These are phyloP conservation scores for Cinclus mexicanus DNA, from an alignment of 2,113 vertebrate species.

Conservation along the genomic window DNA sequence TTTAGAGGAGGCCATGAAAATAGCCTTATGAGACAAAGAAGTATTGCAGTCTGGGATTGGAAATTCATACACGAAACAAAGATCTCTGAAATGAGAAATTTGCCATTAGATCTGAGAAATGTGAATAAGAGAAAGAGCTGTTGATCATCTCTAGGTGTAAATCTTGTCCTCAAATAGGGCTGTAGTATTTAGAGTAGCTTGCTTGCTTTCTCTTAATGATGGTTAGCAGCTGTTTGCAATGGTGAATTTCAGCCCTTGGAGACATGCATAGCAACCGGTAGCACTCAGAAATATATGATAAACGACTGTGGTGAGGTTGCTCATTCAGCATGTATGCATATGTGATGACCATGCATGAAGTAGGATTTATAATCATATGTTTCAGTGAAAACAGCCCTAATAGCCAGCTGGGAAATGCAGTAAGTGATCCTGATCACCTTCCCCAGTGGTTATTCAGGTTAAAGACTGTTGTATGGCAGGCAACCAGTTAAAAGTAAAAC, in stretches of 20 bases:
- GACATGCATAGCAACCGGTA: slow-evolving; percentile 2
- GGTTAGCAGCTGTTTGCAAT: slow-evolving; percentile 23
- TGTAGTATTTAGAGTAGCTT: not conserved
- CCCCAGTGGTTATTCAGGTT: not conserved
- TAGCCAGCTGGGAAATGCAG: not conserved
- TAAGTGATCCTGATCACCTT: not conserved
- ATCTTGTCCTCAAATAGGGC: not conserved
- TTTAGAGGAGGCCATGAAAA: not conserved
- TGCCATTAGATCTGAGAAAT: not conserved
- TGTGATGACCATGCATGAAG: not conserved
- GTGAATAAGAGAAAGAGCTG: not conserved
- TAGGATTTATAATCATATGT: not conserved
- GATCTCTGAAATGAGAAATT: not conserved
- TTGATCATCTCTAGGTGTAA: not conserved
- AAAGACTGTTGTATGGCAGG: not conserved
- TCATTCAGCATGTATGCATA: not conserved
- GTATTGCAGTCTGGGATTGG: not conserved
- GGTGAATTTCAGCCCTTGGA: slow-evolving; percentile 19
- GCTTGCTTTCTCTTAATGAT: slow-evolving; percentile 17
- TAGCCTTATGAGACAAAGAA: not conserved
- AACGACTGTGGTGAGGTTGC: not conserved
- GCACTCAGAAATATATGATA: not conserved
- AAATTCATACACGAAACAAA: not conserved
- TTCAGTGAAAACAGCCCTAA: not conserved
- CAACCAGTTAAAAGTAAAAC: slow-evolving; percentile 61